A percentile compares a stretch with the other conserved stretches of the same genome.
Conservation (phyloP, 1,140 invertebrate species). For the Eriosoma lanigerum region DNA sequence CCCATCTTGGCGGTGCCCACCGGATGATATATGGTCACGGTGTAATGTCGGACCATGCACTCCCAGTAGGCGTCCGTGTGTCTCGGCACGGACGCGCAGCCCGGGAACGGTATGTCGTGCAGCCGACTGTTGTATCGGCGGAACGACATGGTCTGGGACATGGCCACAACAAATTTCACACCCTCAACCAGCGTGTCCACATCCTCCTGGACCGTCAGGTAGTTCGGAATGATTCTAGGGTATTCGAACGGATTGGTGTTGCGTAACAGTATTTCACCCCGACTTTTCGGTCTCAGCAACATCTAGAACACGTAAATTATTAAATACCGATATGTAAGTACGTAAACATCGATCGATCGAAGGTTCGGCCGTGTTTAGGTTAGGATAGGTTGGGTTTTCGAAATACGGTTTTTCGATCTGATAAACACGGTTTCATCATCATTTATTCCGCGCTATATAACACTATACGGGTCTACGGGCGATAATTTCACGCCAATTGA, state of each 20-base stretch:
- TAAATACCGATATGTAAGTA: too few relatives aligned
- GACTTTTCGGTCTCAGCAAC: conserved; percentile 70
- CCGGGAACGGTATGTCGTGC: conserved; percentile 69
- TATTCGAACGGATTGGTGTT: conserved; percentile 85
- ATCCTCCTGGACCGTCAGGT: conserved; percentile 78
- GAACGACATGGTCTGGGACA: conserved; percentile 74
- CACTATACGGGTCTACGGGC: too few relatives aligned
- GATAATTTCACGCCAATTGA: too few relatives aligned
- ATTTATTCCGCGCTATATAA: too few relatives aligned
- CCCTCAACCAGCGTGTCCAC: conserved; percentile 80
- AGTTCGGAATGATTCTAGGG: conserved; percentile 91
- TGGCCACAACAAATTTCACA: conserved; percentile 73
- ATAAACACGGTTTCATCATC: too few relatives aligned
- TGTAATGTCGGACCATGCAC: conserved; percentile 80
- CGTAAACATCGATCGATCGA: too few relatives aligned
- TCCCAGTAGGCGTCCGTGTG: conserved; percentile 78
- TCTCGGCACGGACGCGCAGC: conserved; percentile 66
- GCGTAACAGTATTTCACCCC: conserved; percentile 75
- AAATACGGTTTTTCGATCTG: too few relatives aligned
- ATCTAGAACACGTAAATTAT: conserved; percentile 59
- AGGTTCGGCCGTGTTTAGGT: too few relatives aligned
- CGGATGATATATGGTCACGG: conserved; percentile 82
- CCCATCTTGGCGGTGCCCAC: conserved; percentile 93
- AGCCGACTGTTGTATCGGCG: conserved; percentile 69
- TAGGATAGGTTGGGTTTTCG: too few relatives aligned